Evolutionary conservation across 2,888 invertebrate genomes (phyloP), one percentile per base, ranked within the genome.

Genomic region (Sialis lutaria): DNA sequence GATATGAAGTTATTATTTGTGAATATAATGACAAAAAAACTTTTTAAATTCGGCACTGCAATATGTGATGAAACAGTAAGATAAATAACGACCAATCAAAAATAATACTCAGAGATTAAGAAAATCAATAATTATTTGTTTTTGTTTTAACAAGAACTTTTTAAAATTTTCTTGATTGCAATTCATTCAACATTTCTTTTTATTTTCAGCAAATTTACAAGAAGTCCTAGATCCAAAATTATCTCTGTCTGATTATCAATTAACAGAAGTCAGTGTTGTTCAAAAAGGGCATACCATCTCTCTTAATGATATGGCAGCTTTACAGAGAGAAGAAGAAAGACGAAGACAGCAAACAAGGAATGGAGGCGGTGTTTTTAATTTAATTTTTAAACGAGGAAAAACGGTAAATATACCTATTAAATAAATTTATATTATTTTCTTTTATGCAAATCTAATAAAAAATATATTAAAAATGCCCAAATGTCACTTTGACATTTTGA

Each of bases 231-330:
- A 75, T 52, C 67, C 73, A 37, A 69, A 70, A 52, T 59, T 72
- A 52, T 72, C 73, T 1, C 61, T 81, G 41, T 73, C 72, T 46
- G 77, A 78, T 58, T 79, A 79, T 57, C 72, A 74, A 51, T 68
- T 79, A 42, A 75, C 75, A 50, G 79, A 81, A 61, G 72, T 82
- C 42, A 73, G 73, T 50, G 62, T 79, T 31, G 75, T 75, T 40
- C 64, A 69, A 6, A 72, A 69, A 53, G 70, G 72, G 33, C 70
- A 70, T 54, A 56, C 62, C 6, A 63, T 65, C 49, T 63, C 65
- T 1, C 56, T 61, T 1, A 61, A 56, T 45, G 72, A 75, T 54
- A 73, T 75, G 53, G 72, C 74, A 68, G 71, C 70, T 1, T 60
- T 74, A 39, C 68, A 74, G 49, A 67, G 71, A 50, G 73, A 73